Base-by-base conservation (phyloP, 2,888 invertebrate species). In the Drosophila siamana region DNA sequence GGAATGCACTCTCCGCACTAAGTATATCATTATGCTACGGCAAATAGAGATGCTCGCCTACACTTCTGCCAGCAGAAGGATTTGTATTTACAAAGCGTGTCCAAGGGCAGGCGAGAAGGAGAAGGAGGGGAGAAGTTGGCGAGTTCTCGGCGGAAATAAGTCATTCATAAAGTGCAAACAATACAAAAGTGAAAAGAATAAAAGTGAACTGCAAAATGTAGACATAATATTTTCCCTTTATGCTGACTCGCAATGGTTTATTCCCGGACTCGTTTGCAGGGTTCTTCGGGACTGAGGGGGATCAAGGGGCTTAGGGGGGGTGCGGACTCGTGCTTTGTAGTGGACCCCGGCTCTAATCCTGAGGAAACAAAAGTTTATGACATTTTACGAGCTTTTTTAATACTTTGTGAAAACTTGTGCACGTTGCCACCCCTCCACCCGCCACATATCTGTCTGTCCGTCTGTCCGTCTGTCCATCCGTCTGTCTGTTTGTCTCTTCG, bases 391-490 rank as follows among this genome's bases (percentile, higher is more conserved):
- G 80, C 69, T 68, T 82, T 79, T 75, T 79, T 82, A 86, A 86
- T 88, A 88, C 87, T 89, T 86, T 88, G 81, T 77, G 73, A 81
- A 89, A 88, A 88, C 78, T 88, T 84, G 54, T 81, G 72, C 71
- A 65, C 70, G 75, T 78, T 69, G 50, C 63, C 74, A 56, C 56
- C 59, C 63, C 55, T 74, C 19, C 19, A 38, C 24, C 19, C 4
- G 15, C 28, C 15, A 8, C 22, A 19, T 2, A 19, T 19, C 4
- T n/a, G 30, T 44, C 26, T 4, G 40, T 46, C 46, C n/a, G 11
- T 16, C 52, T 2, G 9, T 19, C 4, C 4, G 30, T 44, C 26
- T 4, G 40, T 46, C 46, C n/a, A 5, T n/a, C 40, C n/a, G 41
- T 48, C 56, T 2, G 9, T 19, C 4, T n/a, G 30, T 44, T 16